Base-by-base conservation (phyloP, 2,888 invertebrate species). In the Sarcophaga rosellei region DNA sequence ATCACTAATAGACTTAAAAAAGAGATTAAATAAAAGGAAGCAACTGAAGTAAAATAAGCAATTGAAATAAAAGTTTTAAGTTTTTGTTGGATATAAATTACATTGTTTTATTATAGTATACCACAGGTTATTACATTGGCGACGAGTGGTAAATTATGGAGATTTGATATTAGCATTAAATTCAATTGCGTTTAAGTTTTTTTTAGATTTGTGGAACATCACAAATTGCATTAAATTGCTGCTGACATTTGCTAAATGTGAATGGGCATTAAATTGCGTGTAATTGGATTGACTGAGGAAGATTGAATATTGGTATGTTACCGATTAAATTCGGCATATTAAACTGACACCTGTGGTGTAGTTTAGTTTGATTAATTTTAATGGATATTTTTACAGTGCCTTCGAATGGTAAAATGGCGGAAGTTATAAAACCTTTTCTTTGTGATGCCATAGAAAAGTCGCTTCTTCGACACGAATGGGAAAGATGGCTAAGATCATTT, bases 391-490 rank as follows among this genome's bases (percentile, higher is more conserved):
- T 73, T 73, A 62, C 63, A 74, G 74, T 74, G 17, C 15, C 63
- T 74, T 63, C 23, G 62, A 35, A 3, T 21, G 63, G 74, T 62
- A 21, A 75, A 21, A 65, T 75, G 75, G 75, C 75, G 25, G 65
- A 75, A n/a, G 75, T 75, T 62, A 81, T 84, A 25, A 82, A 63
- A 77, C 86, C 86, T 25, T 88, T 87, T 10, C 57, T 85, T 20
- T 88, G 87, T 63, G 84, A 88, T 20, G 75, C 69, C 8, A 85
- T 88, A 12, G 88, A 88, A 20, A 88, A 88, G 73, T 75, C 88
- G 10, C 59, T 88, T n/a, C 35, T 88, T 3, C 73, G 86, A 59
- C 21, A 61, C 15, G 87, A 88, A 82, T 87, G 83, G 88, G 88
- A 86, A 63, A 81, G 45, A 70, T 86, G 81, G 85, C 53, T 53